Percentiles rank a stretch among this genome's conserved stretches.
phyloP scores from a whole-genome alignment of 2,797 vertebrate genomes.

The Chloroceryle inda region DNA sequence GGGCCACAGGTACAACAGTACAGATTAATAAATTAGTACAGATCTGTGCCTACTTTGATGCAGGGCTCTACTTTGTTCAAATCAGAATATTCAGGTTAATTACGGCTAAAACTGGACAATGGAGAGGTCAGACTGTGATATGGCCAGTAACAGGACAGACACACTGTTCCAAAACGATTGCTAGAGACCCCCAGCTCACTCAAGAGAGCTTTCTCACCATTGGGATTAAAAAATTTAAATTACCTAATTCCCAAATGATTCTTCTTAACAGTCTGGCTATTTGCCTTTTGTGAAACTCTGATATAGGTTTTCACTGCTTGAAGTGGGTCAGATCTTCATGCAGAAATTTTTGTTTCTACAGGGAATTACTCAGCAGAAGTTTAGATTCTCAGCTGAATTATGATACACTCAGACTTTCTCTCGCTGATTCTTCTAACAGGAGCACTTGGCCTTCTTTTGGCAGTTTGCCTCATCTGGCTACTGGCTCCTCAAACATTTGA shows the following conservation, averaged over 20 bases:
- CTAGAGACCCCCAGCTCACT: neutral
- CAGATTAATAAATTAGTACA: neutral
- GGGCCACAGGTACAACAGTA: neutral
- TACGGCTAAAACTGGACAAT: neutral
- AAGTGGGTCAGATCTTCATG: neutral
- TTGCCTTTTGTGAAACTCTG: neutral
- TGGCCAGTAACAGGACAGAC: neutral
- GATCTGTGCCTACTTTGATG: neutral
- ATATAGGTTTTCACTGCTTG: neutral
- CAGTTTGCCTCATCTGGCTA: neutral
- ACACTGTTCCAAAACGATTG: neutral
- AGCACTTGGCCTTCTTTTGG: neutral
- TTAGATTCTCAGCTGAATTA: neutral
- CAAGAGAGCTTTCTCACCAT: fast-evolving
- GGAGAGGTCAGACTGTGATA: neutral
- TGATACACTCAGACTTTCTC: neutral
- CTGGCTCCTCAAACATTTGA: neutral
- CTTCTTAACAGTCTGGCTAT: neutral
- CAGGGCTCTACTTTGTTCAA: neutral
- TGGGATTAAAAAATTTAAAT: neutral
- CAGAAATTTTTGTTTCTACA: neutral
- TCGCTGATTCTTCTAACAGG: fast-evolving
- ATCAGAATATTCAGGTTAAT: neutral
- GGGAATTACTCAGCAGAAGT: neutral
- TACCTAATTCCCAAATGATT: neutral